Evolutionary conservation across 2,797 vertebrate genomes (phyloP).

Genomic region (Caiman crocodilus): DNA sequence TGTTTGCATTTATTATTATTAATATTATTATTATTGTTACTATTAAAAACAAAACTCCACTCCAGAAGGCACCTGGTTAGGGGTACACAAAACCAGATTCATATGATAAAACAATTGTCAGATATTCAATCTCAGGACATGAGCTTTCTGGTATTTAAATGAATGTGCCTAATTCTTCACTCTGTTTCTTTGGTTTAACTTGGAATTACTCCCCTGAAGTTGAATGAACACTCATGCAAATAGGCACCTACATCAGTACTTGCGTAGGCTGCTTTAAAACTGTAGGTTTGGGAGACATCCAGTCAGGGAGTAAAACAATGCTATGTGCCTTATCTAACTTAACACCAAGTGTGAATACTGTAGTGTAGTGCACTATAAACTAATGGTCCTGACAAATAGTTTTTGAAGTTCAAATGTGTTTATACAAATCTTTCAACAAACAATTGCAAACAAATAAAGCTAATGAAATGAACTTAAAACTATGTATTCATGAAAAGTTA

Average conservation of each 20-base stretch:
- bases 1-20: neutral
- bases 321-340: conserved; percentile 15
- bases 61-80: neutral
- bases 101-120: neutral
- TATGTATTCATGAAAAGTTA: conserved; percentile 13
- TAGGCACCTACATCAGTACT: neutral
- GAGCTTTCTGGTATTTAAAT: neutral
- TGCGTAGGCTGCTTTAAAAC: conserved; percentile 33
- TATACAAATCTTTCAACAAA: conserved; percentile 8
- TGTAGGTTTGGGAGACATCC: neutral
- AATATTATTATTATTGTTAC: neutral
- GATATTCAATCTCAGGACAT: neutral
- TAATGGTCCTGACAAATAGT: neutral
- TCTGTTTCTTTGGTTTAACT: neutral
- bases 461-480: neutral
- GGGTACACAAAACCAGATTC: fast-evolving
- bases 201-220: neutral
- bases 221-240: neutral
- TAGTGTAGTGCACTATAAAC: neutral
- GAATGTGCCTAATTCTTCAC: neutral
- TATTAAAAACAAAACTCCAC: neutral
- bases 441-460: conserved; percentile 50
- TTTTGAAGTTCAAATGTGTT: neutral
- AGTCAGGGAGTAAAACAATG: neutral
- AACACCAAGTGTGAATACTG: conserved; percentile 27